phyloP scores from a whole-genome alignment of 2,113 vertebrate genomes.

The Sclerurus mexicanus region DNA sequence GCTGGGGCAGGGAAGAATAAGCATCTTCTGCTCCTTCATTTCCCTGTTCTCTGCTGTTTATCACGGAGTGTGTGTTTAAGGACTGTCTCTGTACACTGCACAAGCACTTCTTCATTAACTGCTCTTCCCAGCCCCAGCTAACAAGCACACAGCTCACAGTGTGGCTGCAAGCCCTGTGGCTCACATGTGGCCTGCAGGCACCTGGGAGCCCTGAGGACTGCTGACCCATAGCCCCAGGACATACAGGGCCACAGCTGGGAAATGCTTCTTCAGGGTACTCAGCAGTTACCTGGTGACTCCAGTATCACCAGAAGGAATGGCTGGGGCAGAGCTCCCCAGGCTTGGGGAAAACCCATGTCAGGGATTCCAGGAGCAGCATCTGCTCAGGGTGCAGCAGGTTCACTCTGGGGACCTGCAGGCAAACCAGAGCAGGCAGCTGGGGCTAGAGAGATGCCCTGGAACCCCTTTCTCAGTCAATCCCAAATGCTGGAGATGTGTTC shows the following conservation, averaged over 20 bases:
- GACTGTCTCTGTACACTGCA: background rate
- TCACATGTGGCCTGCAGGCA: background rate
- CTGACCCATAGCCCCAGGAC: background rate
- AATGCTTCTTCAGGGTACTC: background rate
- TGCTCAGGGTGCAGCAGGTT: background rate
- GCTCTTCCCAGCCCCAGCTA: background rate
- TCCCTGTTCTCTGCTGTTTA: background rate
- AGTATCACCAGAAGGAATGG: background rate
- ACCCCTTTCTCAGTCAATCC: background rate
- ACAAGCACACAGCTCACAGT: accelerated
- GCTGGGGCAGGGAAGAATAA: background rate
- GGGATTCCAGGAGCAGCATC: background rate
- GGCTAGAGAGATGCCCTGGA: background rate
- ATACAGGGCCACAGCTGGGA: background rate
- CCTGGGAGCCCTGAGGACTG: background rate
- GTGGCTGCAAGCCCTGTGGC: background rate
- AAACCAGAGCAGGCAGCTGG: background rate
- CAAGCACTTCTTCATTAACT: accelerated
- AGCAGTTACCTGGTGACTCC: background rate
- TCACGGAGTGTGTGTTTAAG: background rate
- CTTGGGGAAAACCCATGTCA: background rate
- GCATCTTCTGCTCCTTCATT: background rate
- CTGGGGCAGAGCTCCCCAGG: background rate
- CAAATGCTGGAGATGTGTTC: background rate
- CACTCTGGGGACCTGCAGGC: background rate